Base-by-base conservation (phyloP, 1,140 invertebrate genomes). In the Brachionus manjavacas region DNA sequence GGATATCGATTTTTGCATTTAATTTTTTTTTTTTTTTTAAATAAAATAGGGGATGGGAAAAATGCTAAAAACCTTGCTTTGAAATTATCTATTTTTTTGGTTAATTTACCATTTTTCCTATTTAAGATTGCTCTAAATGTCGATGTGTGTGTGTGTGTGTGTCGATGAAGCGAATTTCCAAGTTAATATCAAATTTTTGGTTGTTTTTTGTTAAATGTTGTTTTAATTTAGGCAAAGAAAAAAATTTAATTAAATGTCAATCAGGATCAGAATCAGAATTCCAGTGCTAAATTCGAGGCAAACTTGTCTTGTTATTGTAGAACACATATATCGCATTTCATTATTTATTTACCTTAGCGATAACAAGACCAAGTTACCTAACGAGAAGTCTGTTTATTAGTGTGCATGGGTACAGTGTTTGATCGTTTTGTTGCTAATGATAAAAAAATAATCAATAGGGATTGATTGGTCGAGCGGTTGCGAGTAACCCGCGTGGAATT, bases 261-360 rank as follows among this genome's bases (percentile, higher is more conserved):
- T 41, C 16, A 35, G 66, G 39, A 68, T 31, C 25, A 35, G 66
- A 68, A 68, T 31, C 25, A 68, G 39, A 68, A 31, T 68, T 39
- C 66, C 66, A 31, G 31, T 14, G 11, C 16, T 23, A 60, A 60
- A 60, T 23, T 23, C 11, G 46, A 52, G 46, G 66, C 25, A 70
- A 31, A 70, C 66, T 4, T 28, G 31, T 72, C 68, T 72, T 72
- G 35, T 72, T 72, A 39, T 12, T 35, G n/a, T 16, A 72, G 35
- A 72, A 6, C 31, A 35, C 31, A 72, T 16, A n/a, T 39, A 39
- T 72, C 68, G n/a, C n/a, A 39, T 72, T 72, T 39, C 35, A 9
- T 72, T 72, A 72, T 72, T 72, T 72, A 72, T 72, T 72, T 72
- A 72, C 68, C 68, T 72, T 72, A 72, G 68, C 68, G 31, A 72